Evolutionary conservation across 2,113 vertebrate species (phyloP), one percentile per base, ranked within the genome.

Genomic region (Dipodomys spectabilis): DNA sequence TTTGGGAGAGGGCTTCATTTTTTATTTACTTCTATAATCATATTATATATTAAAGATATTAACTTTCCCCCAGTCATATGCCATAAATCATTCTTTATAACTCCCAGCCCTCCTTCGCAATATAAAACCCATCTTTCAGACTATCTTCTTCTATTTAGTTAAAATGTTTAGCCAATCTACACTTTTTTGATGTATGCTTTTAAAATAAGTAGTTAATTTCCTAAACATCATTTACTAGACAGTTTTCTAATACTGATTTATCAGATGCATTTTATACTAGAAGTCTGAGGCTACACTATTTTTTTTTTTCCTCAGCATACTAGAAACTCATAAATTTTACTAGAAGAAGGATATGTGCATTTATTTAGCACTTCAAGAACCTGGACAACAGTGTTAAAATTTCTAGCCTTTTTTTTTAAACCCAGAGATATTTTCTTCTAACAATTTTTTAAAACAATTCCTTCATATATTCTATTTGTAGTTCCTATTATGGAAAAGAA

Each of bases 181-280:
- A 85, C 39, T 22, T n/a, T 69, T 49, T 71, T 75, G 39, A 3
- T 10, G 18, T 45, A 53, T 39, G 4, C 71, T 69, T 79, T 93
- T 86, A 39, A 80, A 68, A 87, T 80, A 65, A 80, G 89, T 92
- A 30, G 0, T 2, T 32, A 74, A 27, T 80, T 92, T 82, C 87
- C 25, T 30, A 32, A 74, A 45, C 13, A 62, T 49, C 45, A 72
- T 78, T 89, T 78, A 82, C 23, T 30, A 2, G 75, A 9, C 19
- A 67, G 2, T 32, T 57, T 80, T 0, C 39, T 83, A 64, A 74
- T 30, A 67, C 7, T 73, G 7, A 8, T 60, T 85, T 30, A 65
- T 27, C 35, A 49, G 23, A 65, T 64, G 82, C 13, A 64, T 7
- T 60, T 78, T 11, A 35, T 28, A 4, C 57, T 79, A 78, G 22